A percentile compares a stretch with the other conserved stretches of the same genome.
These are phyloP conservation scores for Sacculina carcini DNA, from an alignment of 2,888 invertebrate genomes.

Conservation along the genomic window DNA sequence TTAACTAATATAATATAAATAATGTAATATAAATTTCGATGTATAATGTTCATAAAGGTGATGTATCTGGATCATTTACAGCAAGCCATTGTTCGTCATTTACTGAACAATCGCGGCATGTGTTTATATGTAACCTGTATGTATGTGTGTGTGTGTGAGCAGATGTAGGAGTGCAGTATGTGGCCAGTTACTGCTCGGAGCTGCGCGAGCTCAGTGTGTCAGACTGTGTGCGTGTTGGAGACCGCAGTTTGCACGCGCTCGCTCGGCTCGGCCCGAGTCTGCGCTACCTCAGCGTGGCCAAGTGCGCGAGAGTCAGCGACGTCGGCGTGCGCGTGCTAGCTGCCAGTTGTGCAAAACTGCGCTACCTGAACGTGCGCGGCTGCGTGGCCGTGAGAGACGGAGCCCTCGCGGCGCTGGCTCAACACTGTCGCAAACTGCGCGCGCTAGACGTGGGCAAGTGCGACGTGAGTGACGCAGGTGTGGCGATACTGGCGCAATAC, in stretches of 20 bases:
- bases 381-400: constrained; percentile 86
- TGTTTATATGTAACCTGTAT: too few relatives aligned
- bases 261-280: constrained; percentile 64
- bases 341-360: constrained; percentile 47
- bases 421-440: constrained; percentile 55
- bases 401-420: constrained; percentile 56
- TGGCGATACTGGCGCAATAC: constrained; percentile 58
- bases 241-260: constrained; percentile 67
- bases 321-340: constrained; percentile 67
- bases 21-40: not conserved
- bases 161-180: constrained; percentile 72
- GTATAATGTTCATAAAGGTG: too few relatives aligned
- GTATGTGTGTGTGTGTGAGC: too few relatives aligned
- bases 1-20: not conserved
- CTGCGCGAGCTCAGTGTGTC: constrained; percentile 67
- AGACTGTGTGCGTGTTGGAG: constrained; percentile 65
- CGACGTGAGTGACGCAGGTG: constrained; percentile 67
- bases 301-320: constrained; percentile 61
- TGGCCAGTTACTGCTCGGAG: constrained; percentile 61
- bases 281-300: constrained; percentile 72
- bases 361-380: constrained; percentile 65
- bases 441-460: constrained; percentile 79
- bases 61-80: not conserved
- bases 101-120: not conserved
- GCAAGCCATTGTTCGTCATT: not conserved